Evolutionary conservation across 2,113 vertebrate species (phyloP), one percentile per base, ranked within the genome.

Genomic region (Gavia stellata): DNA sequence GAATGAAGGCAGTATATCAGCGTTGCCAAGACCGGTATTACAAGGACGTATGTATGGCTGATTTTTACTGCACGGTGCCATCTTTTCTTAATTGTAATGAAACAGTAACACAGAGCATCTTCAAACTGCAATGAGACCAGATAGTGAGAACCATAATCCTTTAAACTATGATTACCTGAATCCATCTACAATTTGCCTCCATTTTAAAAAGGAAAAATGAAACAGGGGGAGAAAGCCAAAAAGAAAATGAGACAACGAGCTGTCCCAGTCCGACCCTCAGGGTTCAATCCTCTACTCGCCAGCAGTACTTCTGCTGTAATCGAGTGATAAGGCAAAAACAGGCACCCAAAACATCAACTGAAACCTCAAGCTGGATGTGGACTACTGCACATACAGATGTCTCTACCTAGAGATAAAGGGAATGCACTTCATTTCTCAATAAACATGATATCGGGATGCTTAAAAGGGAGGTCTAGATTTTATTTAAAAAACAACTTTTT

Each of bases 1-100:
- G 24, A 45, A 65, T 2, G 38, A 49, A 58, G 50, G n/a, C 6
- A 7, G 14, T 15, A 13, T 3, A 38, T 14, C 33, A 36, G 36
- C 4, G 3, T 14, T 44, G 33, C 49, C 45, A 45, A 28, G 55
- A 50, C 33, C 2, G 4, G 12, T 18, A 18, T 1, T 1, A 2
- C 36, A 14, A 44, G 24, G 62, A 75, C 11, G 4, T 4, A 7
- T 0, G 5, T 29, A 23, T 4, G 19, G 20, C 58, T 42, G 29
- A 40, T 15, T 65, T 65, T 10, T 16, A 50, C 38, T 65, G 36
- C 49, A 29, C 1, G 8, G n/a, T 62, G 31, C 36, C 31, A 3
- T 40, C 15, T 33, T 62, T 21, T n/a, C 36, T 23, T 55, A 4
- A 28, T 47, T 53, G 66, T n/a, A 16, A 38, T 53, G 44, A 28